Conservation (phyloP, 2,113 vertebrate species). For the Sprattus sprattus region DNA sequence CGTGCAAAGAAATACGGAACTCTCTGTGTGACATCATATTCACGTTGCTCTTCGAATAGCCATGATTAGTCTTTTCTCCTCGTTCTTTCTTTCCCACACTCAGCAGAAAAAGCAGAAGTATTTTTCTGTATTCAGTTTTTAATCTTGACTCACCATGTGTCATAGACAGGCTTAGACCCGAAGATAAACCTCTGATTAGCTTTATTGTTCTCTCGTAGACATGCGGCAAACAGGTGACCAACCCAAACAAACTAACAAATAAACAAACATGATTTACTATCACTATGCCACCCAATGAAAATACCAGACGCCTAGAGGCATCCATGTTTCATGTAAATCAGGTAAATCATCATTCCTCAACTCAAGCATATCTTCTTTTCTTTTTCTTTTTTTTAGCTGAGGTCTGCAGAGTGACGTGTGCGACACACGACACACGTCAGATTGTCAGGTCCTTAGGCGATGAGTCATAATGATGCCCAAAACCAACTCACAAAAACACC, state of each 20-base stretch:
- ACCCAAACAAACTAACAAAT: not conserved
- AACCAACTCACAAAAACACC: slow-evolving; percentile 10
- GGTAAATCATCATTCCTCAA: not conserved
- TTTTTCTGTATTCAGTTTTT: slow-evolving; percentile 36
- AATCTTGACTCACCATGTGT: slow-evolving; percentile 13
- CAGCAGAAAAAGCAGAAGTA: slow-evolving; percentile 61
- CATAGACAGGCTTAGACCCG: not conserved
- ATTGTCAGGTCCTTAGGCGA: slow-evolving; percentile 36
- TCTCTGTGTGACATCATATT: slow-evolving; percentile 59
- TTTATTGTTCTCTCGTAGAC: not conserved
- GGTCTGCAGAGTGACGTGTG: not conserved
- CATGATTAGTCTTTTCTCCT: slow-evolving; percentile 39
- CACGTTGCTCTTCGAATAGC: slow-evolving; percentile 62
- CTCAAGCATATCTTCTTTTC: slow-evolving; percentile 17
- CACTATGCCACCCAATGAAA: not conserved
- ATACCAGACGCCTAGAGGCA: not conserved
- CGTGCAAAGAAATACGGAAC: slow-evolving; percentile 72
- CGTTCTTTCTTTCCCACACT: slow-evolving; percentile 42
- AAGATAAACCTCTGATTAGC: not conserved
- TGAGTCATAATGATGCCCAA: slow-evolving; percentile 40
- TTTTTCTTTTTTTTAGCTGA: not conserved
- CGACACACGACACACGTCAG: slow-evolving; percentile 37
- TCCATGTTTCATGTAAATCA: not conserved
- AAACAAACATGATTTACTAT: not conserved
- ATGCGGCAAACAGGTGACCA: not conserved